These are phyloP conservation scores for Peromyscus nudipes DNA, from an alignment of 2,797 vertebrate genomes.

Conservation along the genomic window DNA sequence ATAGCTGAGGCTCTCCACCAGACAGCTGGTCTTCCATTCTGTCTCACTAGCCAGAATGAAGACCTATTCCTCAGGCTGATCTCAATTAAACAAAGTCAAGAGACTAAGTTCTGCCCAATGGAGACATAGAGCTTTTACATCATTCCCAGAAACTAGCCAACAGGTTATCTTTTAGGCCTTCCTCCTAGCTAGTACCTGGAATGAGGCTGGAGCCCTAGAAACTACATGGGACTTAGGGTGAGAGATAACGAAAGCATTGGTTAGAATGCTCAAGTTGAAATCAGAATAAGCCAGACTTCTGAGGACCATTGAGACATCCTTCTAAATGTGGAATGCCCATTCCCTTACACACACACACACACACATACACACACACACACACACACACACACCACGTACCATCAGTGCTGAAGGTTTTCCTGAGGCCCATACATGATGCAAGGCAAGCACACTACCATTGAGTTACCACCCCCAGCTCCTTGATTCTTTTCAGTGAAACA, in stretches of 20 bases:
- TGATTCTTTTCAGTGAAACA: neutral
- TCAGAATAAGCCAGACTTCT: neutral
- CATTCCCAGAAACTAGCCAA: neutral
- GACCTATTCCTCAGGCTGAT: neutral
- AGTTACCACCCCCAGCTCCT: neutral
- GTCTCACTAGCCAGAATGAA: neutral
- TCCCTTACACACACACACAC: neutral
- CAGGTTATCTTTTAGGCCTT: neutral
- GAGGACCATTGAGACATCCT: neutral
- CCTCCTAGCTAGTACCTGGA: neutral
- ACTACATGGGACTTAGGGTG: neutral
- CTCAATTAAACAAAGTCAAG: neutral
- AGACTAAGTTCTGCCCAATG: neutral
- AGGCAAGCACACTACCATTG: neutral
- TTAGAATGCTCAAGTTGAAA: neutral
- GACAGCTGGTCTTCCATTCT: neutral
- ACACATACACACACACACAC: neutral
- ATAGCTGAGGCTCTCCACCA: neutral
- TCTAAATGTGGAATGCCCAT: neutral
- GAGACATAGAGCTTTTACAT: neutral
- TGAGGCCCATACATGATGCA: neutral
- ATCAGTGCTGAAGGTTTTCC: neutral
- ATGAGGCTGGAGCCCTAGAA: neutral
- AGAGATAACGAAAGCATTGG: neutral
- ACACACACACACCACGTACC: neutral